phyloP scores from a whole-genome alignment of 2,797 vertebrate genomes.

The Taeniopygia guttata region DNA sequence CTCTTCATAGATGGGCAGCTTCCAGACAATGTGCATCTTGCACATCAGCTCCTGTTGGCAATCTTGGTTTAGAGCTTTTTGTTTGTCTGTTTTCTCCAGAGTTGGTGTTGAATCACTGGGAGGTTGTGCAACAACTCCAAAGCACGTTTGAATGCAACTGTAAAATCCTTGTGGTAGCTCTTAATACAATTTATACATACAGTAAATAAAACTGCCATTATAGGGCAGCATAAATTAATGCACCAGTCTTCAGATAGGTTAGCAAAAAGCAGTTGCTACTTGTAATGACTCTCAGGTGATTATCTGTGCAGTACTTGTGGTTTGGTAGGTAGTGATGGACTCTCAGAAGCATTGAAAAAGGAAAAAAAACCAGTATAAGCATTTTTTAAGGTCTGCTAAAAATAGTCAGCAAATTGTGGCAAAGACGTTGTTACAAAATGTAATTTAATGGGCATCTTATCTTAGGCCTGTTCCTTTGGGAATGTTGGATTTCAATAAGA shows the following conservation, averaged over 20 bases:
- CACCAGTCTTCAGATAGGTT: neutral
- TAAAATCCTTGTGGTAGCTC: neutral
- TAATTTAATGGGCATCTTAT: slow-evolving; percentile 2
- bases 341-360: neutral
- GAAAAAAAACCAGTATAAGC: neutral
- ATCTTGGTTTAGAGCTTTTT: neutral
- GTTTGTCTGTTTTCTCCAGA: neutral
- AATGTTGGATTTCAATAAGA: slow-evolving; percentile 20
- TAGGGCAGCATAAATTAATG: neutral
- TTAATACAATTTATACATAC: neutral
- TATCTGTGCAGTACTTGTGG: neutral
- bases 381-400: neutral
- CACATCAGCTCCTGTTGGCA: neutral
- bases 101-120: neutral
- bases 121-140: neutral
- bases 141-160: neutral
- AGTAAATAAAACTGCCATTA: neutral
- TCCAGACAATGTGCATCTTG: neutral
- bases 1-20: neutral
- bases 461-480: slow-evolving; percentile 4
- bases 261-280: neutral
- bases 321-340: neutral
- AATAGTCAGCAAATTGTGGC: neutral
- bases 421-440: slow-evolving; percentile 8
- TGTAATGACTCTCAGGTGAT: neutral